These are phyloP conservation scores for Dioctria rufipes DNA, from an alignment of 2,888 invertebrate genomes.

Conservation along the genomic window DNA sequence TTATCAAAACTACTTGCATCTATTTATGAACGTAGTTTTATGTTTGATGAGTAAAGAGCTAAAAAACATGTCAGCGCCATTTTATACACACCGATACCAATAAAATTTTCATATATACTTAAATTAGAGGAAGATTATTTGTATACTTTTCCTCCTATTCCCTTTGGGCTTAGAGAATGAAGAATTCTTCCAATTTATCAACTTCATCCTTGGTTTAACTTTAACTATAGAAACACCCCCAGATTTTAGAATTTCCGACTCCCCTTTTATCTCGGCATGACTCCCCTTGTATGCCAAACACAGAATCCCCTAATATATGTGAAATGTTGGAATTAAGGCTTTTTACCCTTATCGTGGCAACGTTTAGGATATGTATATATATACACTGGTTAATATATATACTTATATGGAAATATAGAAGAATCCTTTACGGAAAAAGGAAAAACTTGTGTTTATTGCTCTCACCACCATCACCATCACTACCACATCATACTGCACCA, in stretches of 20 bases:
- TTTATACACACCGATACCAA: background rate
- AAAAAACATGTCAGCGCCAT: no score
- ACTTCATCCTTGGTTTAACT: constrained; percentile 57
- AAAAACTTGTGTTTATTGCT: constrained; percentile 57
- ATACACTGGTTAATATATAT: background rate
- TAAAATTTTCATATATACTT: constrained; percentile 1
- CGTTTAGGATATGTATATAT: background rate
- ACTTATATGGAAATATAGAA: constrained; percentile 32
- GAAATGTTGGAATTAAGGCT: constrained; percentile 57
- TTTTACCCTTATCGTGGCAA: constrained; percentile 55
- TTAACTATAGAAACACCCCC: constrained; percentile 57
- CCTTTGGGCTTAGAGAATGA: background rate
- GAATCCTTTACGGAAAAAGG: constrained; percentile 39
- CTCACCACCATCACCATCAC: background rate
- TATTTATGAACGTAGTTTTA: no score
- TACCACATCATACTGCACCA: no score
- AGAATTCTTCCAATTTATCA: constrained; percentile 53
- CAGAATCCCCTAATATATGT: constrained; percentile 56
- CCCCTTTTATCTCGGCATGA: constrained; percentile 53
- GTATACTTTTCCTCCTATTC: background rate
- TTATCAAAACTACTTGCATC: no score
- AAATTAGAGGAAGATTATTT: background rate
- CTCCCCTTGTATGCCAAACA: constrained; percentile 16
- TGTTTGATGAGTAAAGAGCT: no score
- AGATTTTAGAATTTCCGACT: constrained; percentile 57